Percentiles rank a stretch among this genome's conserved stretches.
Conservation (phyloP, 23 tunicate genomes). For the Phallusia fumigata region DNA sequence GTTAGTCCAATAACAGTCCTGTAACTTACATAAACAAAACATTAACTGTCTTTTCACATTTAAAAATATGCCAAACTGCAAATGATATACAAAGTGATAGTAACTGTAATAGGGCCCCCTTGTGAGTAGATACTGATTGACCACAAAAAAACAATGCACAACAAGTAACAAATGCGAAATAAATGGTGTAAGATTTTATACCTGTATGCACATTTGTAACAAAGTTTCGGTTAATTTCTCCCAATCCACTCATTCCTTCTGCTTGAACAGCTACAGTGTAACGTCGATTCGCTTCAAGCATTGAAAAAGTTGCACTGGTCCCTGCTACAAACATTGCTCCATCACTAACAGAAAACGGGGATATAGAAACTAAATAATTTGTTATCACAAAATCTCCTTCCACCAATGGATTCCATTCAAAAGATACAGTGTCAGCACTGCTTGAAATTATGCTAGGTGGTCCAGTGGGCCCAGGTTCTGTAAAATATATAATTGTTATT, state of each 20-base stretch:
- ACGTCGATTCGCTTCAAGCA: background rate
- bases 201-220: background rate
- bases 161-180: background rate
- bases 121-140: too few relatives aligned
- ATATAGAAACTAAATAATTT: background rate
- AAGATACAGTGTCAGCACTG: background rate
- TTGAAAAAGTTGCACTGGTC: background rate
- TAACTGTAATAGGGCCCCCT: too few relatives aligned
- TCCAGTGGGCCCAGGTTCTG: background rate
- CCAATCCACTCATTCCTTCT: too few relatives aligned
- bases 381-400: background rate
- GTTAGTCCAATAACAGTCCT: too few relatives aligned
- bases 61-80: too few relatives aligned
- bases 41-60: too few relatives aligned
- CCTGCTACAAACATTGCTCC: background rate
- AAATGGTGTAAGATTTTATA: background rate
- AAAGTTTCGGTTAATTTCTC: background rate
- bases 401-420: background rate
- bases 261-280: background rate
- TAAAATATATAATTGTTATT: background rate
- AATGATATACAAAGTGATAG: too few relatives aligned
- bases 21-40: too few relatives aligned
- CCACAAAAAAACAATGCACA: too few relatives aligned
- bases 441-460: background rate
- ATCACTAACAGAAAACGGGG: background rate